phyloP scores from a whole-genome alignment of 2,888 invertebrate genomes.

The Panzeria rudis region DNA sequence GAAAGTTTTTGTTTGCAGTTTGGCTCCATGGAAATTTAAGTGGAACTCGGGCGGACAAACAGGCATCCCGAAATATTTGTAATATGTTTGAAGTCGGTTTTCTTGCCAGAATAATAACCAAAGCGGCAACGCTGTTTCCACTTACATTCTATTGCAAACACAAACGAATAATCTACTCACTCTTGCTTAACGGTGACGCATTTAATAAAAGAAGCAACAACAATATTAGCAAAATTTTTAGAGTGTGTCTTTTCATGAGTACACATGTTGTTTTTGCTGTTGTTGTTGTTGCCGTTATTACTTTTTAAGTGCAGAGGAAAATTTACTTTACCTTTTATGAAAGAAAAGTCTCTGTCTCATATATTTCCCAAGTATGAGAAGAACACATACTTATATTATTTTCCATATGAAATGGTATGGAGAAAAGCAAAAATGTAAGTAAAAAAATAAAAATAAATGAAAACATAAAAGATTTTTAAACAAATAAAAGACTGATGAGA shows the following conservation, averaged over 20 bases:
- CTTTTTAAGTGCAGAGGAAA: slow-evolving; percentile 30
- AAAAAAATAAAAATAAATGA: background rate
- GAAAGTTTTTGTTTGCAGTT: no score
- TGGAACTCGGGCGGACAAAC: no score
- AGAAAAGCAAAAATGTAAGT: slow-evolving; percentile 24
- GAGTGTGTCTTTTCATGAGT: background rate
- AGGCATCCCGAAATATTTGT: no score
- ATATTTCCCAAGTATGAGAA: slow-evolving; percentile 27
- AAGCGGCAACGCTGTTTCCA: background rate
- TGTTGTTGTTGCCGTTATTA: background rate
- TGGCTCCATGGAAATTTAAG: no score
- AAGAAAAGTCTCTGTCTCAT: slow-evolving; percentile 1
- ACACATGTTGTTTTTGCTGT: background rate
- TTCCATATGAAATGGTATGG: slow-evolving; percentile 20
- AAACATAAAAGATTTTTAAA: slow-evolving; percentile 8
- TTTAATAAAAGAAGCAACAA: slow-evolving; percentile 29
- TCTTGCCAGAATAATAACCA: no score
- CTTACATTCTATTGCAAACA: slow-evolving; percentile 30
- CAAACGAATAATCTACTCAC: slow-evolving; percentile 9
- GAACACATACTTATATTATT: background rate
- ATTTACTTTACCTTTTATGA: slow-evolving; percentile 23
- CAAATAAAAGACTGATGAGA: background rate
- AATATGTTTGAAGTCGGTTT: no score
- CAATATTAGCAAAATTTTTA: background rate
- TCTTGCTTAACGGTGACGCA: slow-evolving; percentile 61